A percentile compares a stretch with the other conserved stretches of the same genome.
These are phyloP conservation scores for Stratiomys singularior DNA, from an alignment of 2,888 invertebrate genomes.

Conservation along the genomic window DNA sequence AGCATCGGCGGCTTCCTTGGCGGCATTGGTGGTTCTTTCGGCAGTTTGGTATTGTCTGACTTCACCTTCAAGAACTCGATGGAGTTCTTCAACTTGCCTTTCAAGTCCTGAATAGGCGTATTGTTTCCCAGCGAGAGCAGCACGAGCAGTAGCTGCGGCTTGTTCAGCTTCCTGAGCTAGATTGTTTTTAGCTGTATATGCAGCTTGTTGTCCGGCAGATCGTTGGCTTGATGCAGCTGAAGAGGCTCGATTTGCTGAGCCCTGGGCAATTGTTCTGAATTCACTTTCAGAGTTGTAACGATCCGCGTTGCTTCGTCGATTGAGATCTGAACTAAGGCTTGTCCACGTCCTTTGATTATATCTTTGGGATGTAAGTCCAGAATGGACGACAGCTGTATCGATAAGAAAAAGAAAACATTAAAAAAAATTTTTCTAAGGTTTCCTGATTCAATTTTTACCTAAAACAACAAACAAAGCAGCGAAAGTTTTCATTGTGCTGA, in stretches of 20 bases:
- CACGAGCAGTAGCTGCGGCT: constrained; percentile 74
- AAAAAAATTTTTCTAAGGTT: no score
- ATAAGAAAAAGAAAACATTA: no score
- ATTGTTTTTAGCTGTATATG: constrained; percentile 81
- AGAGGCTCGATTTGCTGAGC: constrained; percentile 79
- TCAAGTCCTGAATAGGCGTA: constrained; percentile 74
- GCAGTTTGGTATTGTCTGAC: constrained; percentile 56
- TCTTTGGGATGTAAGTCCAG: no score
- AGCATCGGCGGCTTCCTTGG: neutral
- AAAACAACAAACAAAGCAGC: no score
- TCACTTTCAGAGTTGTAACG: constrained; percentile 67
- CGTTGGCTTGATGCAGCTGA: constrained; percentile 78
- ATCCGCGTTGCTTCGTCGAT: no score
- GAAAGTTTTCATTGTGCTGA: no score
- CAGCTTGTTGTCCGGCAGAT: constrained; percentile 80
- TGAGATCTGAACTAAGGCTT: no score
- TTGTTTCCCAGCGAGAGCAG: constrained; percentile 74
- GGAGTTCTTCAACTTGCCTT: constrained; percentile 79
- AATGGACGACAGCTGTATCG: no score
- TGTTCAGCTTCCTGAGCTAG: constrained; percentile 79
- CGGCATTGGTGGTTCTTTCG: neutral
- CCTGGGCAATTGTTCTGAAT: constrained; percentile 75
- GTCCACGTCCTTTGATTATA: no score
- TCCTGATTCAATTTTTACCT: no score
- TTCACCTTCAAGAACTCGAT: constrained; percentile 67